phyloP scores from a whole-genome alignment of 2,113 vertebrate genomes.

The Varanus salvator region DNA sequence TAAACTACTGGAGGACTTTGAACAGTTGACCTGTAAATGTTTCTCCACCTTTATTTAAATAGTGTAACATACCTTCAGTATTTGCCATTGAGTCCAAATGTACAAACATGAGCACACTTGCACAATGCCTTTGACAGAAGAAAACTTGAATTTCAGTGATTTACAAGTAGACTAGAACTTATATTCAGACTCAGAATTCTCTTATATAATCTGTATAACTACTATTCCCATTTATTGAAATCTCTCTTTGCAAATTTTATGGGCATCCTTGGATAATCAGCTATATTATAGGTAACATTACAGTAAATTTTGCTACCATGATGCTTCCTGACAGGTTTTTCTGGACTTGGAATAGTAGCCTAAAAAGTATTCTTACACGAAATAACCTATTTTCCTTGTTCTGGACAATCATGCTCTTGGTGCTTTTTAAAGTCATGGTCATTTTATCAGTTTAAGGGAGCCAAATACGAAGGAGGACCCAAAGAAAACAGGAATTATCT shows the following conservation, averaged over 20 bases:
- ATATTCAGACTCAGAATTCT: neutral
- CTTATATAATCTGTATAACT: neutral
- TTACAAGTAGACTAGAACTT: neutral
- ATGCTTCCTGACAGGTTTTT: neutral
- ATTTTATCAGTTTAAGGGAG: neutral
- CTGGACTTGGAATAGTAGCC: neutral
- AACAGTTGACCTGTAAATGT: neutral
- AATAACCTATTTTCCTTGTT: neutral
- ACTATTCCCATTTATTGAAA: neutral
- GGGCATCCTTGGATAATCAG: neutral
- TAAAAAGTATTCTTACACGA: neutral
- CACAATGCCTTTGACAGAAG: neutral
- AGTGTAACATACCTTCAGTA: neutral
- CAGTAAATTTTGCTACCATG: neutral
- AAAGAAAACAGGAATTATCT: too few species aligned
- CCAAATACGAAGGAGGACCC: neutral
- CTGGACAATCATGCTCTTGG: neutral
- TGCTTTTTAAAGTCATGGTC: neutral
- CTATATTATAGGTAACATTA: neutral
- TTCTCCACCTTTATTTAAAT: conserved; percentile 6
- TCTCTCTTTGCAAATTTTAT: neutral
- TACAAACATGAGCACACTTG: neutral
- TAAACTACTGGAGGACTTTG: neutral
- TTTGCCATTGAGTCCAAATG: neutral
- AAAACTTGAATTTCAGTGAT: neutral